Evolutionary conservation across 2,113 vertebrate species (phyloP).

Genomic region (Prunella himalayana): DNA sequence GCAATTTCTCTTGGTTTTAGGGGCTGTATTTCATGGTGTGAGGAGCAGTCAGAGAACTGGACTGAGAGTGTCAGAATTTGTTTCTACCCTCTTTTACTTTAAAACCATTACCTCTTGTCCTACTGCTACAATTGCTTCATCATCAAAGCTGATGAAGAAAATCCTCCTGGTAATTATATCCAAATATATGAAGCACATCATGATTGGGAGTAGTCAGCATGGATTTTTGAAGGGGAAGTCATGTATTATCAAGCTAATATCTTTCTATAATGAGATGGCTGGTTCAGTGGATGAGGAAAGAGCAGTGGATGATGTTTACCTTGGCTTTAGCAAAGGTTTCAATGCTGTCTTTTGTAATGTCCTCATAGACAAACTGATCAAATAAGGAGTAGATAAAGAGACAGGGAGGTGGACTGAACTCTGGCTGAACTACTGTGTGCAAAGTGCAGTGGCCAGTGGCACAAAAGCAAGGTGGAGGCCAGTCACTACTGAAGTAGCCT

Average conservation of each 20-base stretch:
- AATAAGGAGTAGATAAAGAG: neutral
- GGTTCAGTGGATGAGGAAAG: neutral
- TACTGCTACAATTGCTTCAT: neutral
- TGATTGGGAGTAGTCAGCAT: neutral
- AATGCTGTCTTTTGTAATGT: neutral
- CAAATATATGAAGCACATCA: neutral
- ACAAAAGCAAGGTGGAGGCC: neutral
- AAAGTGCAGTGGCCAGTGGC: neutral
- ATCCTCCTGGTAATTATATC: neutral
- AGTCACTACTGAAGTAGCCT: neutral
- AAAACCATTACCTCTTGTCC: neutral
- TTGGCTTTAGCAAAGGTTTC: neutral
- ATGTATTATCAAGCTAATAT: neutral
- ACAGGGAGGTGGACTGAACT: neutral
- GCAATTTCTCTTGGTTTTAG: neutral
- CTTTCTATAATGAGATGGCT: neutral
- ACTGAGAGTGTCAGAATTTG: neutral
- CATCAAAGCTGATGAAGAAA: neutral
- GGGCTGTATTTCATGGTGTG: neutral
- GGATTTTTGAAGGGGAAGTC: neutral
- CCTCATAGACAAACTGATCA: neutral
- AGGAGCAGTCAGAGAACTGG: neutral
- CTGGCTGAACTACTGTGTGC: neutral
- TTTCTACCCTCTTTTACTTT: neutral
- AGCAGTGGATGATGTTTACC: neutral